Conservation (phyloP, 1,140 invertebrate species). For the Leptopilina clavipes region DNA sequence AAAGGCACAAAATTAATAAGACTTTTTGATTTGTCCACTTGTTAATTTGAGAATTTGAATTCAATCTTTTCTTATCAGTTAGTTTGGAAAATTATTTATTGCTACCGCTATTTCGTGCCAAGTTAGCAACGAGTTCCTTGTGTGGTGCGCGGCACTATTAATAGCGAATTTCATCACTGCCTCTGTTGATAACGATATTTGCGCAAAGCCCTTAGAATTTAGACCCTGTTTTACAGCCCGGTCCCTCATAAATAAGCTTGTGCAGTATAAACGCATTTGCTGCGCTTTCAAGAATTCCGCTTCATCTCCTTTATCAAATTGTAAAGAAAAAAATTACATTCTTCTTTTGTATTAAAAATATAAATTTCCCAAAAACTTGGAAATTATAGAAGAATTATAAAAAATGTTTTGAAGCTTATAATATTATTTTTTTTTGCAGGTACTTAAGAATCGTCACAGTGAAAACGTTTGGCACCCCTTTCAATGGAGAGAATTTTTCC, state of each 20-base stretch:
- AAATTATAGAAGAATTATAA: too few relatives aligned
- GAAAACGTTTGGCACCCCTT: not conserved
- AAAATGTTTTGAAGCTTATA: not conserved
- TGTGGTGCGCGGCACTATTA: not conserved
- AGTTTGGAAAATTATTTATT: constrained; percentile 12
- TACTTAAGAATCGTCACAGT: not conserved
- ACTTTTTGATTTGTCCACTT: too few relatives aligned
- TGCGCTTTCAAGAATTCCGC: not conserved
- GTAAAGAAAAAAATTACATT: too few relatives aligned
- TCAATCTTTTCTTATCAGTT: constrained; percentile 16
- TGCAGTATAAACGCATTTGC: constrained; percentile 2
- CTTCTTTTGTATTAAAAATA: too few relatives aligned
- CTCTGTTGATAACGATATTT: constrained; percentile 41
- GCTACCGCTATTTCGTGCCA: not conserved
- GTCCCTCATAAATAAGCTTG: constrained; percentile 6
- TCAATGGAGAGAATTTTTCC: not conserved
- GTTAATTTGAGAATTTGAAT: not conserved
- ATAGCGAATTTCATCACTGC: constrained; percentile 24
- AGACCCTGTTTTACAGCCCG: constrained; percentile 8
- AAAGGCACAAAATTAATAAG: too few relatives aligned
- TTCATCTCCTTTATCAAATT: not conserved
- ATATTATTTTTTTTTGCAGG: not conserved
- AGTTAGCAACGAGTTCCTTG: not conserved
- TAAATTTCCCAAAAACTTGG: too few relatives aligned
- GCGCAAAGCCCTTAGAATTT: constrained; percentile 28